These are phyloP conservation scores for Astur gentilis DNA, from an alignment of 2,113 vertebrate species.

Conservation along the genomic window DNA sequence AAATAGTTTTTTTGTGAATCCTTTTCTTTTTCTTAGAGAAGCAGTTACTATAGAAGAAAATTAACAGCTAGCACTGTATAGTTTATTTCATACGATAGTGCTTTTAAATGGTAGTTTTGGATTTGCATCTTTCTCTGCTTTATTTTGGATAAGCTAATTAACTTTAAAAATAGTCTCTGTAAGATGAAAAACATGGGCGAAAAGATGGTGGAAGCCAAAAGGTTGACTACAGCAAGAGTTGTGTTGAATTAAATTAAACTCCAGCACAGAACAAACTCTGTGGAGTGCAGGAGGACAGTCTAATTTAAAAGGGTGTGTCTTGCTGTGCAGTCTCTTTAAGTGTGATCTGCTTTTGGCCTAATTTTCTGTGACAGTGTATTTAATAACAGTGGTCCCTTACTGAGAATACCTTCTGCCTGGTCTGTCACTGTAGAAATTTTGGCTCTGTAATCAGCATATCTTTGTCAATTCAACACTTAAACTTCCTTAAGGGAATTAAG, in stretches of 20 bases:
- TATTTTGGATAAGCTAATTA: conserved; percentile 57
- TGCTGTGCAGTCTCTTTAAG: conserved; percentile 21
- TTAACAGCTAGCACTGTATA: neutral
- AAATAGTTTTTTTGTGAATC: neutral
- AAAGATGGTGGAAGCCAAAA: conserved; percentile 62
- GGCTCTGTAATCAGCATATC: neutral
- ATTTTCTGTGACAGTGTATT: conserved; percentile 58
- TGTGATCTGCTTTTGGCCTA: conserved; percentile 40
- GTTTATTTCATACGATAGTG: neutral
- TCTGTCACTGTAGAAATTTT: conserved; percentile 24
- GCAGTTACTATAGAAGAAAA: neutral
- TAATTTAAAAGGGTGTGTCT: conserved; percentile 45
- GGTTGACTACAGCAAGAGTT: conserved; percentile 50
- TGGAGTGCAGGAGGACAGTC: neutral
- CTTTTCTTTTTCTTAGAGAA: neutral
- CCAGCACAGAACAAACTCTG: conserved; percentile 5
- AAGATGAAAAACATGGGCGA: conserved; percentile 43
- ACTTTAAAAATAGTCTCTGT: conserved; percentile 56
- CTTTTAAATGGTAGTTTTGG: neutral
- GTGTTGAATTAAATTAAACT: conserved; percentile 46
- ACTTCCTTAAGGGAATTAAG: conserved; percentile 24
- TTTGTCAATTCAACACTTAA: neutral
- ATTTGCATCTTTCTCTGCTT: conserved; percentile 18
- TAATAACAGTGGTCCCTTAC: conserved; percentile 48
- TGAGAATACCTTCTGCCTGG: conserved; percentile 56